Evolutionary conservation across 2,797 vertebrate genomes (phyloP), one percentile per base, ranked within the genome.

Genomic region (Syndactyla subalaris): DNA sequence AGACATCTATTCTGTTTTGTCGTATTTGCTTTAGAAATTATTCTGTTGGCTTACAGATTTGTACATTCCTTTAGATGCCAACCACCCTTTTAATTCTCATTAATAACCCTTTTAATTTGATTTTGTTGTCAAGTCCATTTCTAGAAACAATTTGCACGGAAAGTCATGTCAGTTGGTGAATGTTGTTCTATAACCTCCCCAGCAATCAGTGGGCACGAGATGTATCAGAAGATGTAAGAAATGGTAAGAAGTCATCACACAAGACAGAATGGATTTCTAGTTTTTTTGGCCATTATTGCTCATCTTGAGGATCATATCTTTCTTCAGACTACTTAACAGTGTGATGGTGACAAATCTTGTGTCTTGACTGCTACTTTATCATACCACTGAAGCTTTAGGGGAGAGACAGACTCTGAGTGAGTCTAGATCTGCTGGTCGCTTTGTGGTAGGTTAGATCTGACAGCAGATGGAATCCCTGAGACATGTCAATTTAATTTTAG

Each of bases 401-500:
- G 13, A 89, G 14, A 88, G 19, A n/a, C 10, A 6, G 9, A 13
- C 5, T 80, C 29, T 57, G 32, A 61, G 12, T 29, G 43, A 88
- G 21, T 27, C n/a, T 38, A 59, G 29, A 34, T 79, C 36, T 85
- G 55, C 45, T 66, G 17, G 17, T 84, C 21, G n/a, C 54, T 90
- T 93, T 92, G 76, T 90, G 80, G 77, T 95, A 78, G 66, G 85
- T 78, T 94, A 70, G 51, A 79, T 88, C 71, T 81, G 48, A 79
- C 77, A 94, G 80, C 76, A 95, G 80, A 92, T 92, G 73, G 58
- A 92, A 92, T 89, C 66, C 43, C 55, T 81, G 77, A 91, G 51
- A 66, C 87, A 89, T 30, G 34, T 88, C 79, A 84, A 59, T 86
- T 88, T 94, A 86, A 91, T 95, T 96, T 92, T 92, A 91, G 48